Evolutionary conservation across 2,797 vertebrate genomes (phyloP).

Genomic region (Anolis apletophallus): DNA sequence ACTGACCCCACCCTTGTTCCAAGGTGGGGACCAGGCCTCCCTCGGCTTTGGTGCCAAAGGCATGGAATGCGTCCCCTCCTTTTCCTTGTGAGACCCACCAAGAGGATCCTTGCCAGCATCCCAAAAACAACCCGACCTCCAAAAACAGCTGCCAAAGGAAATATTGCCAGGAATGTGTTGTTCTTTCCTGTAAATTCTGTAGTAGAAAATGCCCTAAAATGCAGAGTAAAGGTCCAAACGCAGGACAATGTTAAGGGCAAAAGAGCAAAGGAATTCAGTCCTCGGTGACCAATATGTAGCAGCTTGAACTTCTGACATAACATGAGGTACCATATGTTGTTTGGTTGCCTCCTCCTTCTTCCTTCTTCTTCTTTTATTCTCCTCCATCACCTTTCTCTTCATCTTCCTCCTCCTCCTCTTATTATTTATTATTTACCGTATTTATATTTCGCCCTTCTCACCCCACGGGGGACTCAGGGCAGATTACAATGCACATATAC

Average conservation of each 20-base stretch:
- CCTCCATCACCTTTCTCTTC: not conserved
- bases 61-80: constrained; percentile 28
- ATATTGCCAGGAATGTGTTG: not conserved
- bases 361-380: no score
- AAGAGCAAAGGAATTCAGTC: not conserved
- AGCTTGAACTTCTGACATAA: not conserved
- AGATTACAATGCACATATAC: no score
- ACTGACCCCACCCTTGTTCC: constrained; percentile 69
- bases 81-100: not conserved
- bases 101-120: not conserved
- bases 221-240: not conserved
- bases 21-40: constrained; percentile 58
- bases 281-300: not conserved
- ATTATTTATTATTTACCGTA: no score
- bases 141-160: not conserved
- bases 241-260: not conserved
- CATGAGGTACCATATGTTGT: not conserved
- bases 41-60: constrained; percentile 49
- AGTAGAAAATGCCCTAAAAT: not conserved
- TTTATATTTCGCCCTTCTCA: no score
- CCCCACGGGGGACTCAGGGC: no score
- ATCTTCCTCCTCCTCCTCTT: no score
- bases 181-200: not conserved
- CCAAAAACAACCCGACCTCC: not conserved
- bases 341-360: not conserved